Base-by-base conservation (phyloP, 2,888 invertebrate genomes). In the Osmoderma eremita region DNA sequence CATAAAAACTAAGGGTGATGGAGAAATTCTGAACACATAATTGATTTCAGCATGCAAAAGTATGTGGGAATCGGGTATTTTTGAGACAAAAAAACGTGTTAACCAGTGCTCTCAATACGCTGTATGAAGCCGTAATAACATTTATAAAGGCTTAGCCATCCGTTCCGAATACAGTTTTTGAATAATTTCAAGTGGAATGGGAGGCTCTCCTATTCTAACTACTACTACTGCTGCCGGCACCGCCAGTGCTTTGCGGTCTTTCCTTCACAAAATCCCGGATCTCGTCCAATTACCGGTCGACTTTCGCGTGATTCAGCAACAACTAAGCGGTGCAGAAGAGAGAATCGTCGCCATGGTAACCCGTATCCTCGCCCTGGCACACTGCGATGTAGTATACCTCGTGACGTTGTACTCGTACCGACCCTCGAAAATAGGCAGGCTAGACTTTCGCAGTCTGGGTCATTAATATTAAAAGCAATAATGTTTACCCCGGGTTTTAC, bases 261-360 rank as follows among this genome's bases (percentile, higher is more conserved):
- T 49, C 61, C 58, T 67, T 65, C 51, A 54, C 56, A 53, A 62
- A 68, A 68, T 69, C 67, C 67, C 69, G 48, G 67, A 67, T 69
- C 71, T 68, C 67, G 73, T 71, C 71, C 71, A 73, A 72, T 72
- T 73, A 72, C 70, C 69, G 70, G 56, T 38, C 63, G 69, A 62
- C 70, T 68, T 61, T 61, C 66, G 67, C 67, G 69, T 71, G 73
- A 72, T 69, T 72, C 72, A 71, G 70, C 69, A 65, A 65, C 62
- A 62, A 50, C 64, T 24, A 61, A 65, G 49, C 63, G 66, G 68
- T 30, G 30, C 12, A 48, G 2, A 45, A 61, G 48, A 45, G 45
- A 45, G 58, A 61, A 70, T 70, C 72, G 72, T 73, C 56, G 42
- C 69, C 67, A 71, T 73, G 68, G 71, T 63, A 69, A 73, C 73